Evolutionary conservation across 1,140 invertebrate genomes (phyloP).

Genomic region (Bombus cullumanus): DNA sequence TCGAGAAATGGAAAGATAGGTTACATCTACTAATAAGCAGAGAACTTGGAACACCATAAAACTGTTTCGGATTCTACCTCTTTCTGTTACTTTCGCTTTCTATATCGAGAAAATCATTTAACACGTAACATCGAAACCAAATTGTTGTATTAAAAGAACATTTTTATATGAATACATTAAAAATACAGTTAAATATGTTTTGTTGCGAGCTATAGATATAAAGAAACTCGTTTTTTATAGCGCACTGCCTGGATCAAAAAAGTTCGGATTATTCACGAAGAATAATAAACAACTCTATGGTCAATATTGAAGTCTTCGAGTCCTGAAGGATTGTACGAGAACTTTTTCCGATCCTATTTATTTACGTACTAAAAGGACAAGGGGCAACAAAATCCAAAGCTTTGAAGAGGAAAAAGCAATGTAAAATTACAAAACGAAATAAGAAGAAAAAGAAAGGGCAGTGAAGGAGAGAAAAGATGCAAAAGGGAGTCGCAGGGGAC

Average conservation of each 20-base stretch:
- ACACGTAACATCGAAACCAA: background rate
- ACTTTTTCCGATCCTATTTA: constrained; percentile 30
- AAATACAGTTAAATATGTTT: background rate
- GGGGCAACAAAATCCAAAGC: background rate
- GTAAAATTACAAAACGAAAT: background rate
- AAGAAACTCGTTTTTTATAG: background rate
- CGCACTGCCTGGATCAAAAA: background rate
- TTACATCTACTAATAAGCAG: constrained; percentile 39
- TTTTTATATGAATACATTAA: background rate
- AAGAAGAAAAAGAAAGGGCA: background rate
- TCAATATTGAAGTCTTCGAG: constrained; percentile 38
- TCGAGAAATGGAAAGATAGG: background rate
- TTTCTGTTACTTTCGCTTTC: background rate
- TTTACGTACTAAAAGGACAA: constrained; percentile 17
- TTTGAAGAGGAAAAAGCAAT: background rate
- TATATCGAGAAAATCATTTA: background rate
- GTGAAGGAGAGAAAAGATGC: background rate
- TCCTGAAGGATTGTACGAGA: constrained; percentile 22
- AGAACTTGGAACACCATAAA: background rate
- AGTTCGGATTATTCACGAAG: constrained; percentile 25
- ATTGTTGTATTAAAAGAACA: background rate
- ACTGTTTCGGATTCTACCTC: background rate
- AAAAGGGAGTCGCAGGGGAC: no score
- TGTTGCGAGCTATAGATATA: no score
- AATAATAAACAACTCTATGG: constrained; percentile 30